Conservation (phyloP, 1,140 invertebrate species). For the Chymomyza costata region DNA sequence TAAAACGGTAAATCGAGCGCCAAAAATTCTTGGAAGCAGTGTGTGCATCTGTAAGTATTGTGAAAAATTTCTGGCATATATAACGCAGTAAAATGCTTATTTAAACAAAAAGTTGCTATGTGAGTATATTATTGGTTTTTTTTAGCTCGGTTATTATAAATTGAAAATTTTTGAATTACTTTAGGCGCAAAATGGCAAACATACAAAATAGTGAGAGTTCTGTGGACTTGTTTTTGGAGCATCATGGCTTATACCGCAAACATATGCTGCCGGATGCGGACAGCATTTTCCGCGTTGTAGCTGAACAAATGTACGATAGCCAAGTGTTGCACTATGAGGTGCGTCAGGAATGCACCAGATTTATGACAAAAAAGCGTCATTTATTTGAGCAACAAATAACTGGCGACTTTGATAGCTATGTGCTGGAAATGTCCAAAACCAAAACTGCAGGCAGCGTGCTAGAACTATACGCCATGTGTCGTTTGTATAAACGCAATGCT, state of each 20-base stretch:
- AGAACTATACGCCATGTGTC: constrained; percentile 83
- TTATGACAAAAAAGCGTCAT: constrained; percentile 79
- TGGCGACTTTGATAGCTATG: constrained; percentile 79
- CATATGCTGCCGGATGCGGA: constrained; percentile 85
- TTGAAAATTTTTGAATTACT: too few relatives aligned
- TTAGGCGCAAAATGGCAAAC: too few relatives aligned
- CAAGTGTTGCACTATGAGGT: constrained; percentile 84
- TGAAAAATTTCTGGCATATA: too few relatives aligned
- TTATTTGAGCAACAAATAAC: constrained; percentile 68
- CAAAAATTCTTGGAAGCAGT: too few relatives aligned
- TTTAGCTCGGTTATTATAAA: too few relatives aligned
- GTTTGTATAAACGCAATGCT: constrained; percentile 83
- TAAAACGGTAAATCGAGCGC: too few relatives aligned
- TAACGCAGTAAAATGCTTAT: too few relatives aligned
- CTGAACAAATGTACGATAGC: constrained; percentile 89
- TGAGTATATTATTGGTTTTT: too few relatives aligned
- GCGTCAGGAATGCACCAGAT: constrained; percentile 82
- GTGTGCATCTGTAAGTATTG: too few relatives aligned
- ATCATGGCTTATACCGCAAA: constrained; percentile 86
- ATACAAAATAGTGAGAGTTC: too few relatives aligned
- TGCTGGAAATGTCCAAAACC: constrained; percentile 81
- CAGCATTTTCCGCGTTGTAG: constrained; percentile 87
- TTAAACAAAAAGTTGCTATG: too few relatives aligned
- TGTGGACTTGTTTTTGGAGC: constrained; percentile 86
- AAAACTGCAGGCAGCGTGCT: constrained; percentile 80